Percentiles rank a stretch among this genome's conserved stretches.
These are phyloP conservation scores for Cephus rjabovi DNA, from an alignment of 2,888 invertebrate genomes.

Conservation along the genomic window DNA sequence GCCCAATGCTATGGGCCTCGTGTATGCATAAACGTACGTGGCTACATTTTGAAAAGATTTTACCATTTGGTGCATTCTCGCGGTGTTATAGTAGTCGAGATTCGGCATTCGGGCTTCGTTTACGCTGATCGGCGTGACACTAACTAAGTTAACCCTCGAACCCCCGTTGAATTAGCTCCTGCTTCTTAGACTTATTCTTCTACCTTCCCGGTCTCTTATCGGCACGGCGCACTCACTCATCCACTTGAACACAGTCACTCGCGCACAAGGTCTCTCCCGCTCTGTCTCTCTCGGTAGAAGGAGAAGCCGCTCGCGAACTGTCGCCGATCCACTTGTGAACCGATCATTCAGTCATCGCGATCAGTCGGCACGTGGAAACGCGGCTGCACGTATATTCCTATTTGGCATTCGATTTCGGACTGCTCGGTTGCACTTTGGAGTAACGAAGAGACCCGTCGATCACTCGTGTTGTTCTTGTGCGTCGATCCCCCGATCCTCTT, in stretches of 20 bases:
- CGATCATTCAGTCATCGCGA: conserved; percentile 19
- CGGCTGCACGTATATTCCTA: conserved; percentile 13
- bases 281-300: neutral
- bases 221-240: neutral
- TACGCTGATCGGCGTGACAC: neutral
- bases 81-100: conserved; percentile 64
- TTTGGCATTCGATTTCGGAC: neutral
- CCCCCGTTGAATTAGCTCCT: neutral
- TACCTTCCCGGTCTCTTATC: neutral
- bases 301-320: neutral
- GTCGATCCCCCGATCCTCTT: neutral
- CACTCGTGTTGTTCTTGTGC: neutral
- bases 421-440: neutral
- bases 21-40: neutral
- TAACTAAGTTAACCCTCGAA: neutral
- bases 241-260: neutral
- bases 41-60: conserved; percentile 43
- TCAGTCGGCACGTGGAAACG: conserved; percentile 20
- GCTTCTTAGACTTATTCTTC: neutral
- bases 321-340: conserved; percentile 1
- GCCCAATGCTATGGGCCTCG: neutral
- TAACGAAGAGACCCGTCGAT: neutral
- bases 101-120: conserved; percentile 59
- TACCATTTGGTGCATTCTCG: conserved; percentile 67
- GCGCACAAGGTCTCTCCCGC: neutral